Evolutionary conservation across 2,113 vertebrate species (phyloP), one percentile per base, ranked within the genome.

Genomic region (Panthera leo): DNA sequence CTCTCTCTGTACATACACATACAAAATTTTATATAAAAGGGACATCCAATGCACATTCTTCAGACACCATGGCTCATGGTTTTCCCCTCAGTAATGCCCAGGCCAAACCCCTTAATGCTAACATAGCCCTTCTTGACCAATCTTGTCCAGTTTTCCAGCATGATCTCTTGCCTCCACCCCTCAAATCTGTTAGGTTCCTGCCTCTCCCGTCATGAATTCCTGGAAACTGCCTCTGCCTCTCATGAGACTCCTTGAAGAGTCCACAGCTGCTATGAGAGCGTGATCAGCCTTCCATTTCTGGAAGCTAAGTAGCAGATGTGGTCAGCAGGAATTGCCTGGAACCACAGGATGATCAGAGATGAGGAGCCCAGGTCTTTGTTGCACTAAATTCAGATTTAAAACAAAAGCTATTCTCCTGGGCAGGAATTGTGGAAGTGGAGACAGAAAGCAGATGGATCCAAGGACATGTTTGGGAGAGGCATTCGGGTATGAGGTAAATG

Each of bases 321-420:
- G 18, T 79, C 36, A 63, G 58, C 53, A 70, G 0, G 63, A 65
- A 71, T 13, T 61, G 5, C 23, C 12, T 21, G 45, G 36, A 29
- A 0, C 3, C 0, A 21, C 13, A 18, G 7, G 5, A 79, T 51
- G 27, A 39, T 0, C 8, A 3, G 45, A 21, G 19, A 48, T n/a
- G 29, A 42, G 51, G 21, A 79, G 5, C 53, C 15, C 10, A 27
- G 34, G 5, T 53, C 14, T 53, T 18, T 8, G 27, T 36, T 55
- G 65, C 27, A 16, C 42, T 55, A 34, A 55, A 65, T 45, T 42
- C 67, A 42, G 48, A 11, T 55, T 67, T 14, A 14, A 31, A 5
- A 23, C 19, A 36, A 65, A 84, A 14, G 4, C 48, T 61, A 75
- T 25, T 55, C 19, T 16, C 25, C 18, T 67, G 42, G 9, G n/a